phyloP scores from a whole-genome alignment of 2,797 vertebrate genomes.

The Erithacus rubecula region DNA sequence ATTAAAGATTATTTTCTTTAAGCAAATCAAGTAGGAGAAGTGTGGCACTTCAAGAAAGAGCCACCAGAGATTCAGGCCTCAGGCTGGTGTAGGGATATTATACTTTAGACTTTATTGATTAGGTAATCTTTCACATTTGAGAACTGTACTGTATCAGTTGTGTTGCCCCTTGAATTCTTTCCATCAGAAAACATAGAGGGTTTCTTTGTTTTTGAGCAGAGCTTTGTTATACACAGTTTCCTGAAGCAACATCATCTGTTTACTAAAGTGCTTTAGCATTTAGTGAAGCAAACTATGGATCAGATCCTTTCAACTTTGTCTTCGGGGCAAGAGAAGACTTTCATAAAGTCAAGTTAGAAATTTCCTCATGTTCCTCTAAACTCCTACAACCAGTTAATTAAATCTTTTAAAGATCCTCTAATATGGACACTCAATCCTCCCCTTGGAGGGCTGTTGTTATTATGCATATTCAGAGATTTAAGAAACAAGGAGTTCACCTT shows the following conservation, averaged over 20 bases:
- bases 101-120: neutral
- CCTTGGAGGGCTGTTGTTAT: neutral
- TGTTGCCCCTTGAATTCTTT: neutral
- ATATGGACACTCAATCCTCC: neutral
- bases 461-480: slow-evolving; percentile 31
- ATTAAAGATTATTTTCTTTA: neutral
- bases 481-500: slow-evolving; percentile 32
- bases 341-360: neutral
- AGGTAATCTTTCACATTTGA: neutral
- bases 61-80: neutral
- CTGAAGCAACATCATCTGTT: neutral
- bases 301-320: neutral
- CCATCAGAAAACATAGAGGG: neutral
- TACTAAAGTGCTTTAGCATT: neutral
- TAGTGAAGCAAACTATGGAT: neutral
- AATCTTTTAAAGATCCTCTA: slow-evolving; percentile 12
- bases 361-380: neutral
- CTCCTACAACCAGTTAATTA: neutral
- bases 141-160: neutral
- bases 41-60: neutral
- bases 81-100: neutral
- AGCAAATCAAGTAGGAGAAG: neutral
- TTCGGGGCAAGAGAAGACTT: neutral
- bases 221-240: neutral
- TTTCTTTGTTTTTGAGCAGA: neutral